These are phyloP conservation scores for Melipona quadrifasciata DNA, from an alignment of 1,140 invertebrate genomes.

Conservation along the genomic window DNA sequence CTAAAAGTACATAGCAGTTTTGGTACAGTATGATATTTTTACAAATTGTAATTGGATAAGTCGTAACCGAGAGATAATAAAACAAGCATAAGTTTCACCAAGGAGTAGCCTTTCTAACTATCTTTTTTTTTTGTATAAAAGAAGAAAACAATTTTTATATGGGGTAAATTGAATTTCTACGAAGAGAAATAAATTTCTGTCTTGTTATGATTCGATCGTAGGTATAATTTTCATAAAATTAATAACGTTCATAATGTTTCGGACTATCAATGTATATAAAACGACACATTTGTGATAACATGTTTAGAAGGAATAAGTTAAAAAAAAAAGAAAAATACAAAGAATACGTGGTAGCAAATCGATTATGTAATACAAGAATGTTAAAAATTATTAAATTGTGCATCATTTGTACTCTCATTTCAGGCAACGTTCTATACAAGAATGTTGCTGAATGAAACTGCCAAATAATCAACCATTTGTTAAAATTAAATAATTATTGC, in stretches of 20 bases:
- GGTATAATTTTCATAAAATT: background rate
- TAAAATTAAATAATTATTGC: too few species aligned
- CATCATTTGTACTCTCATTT: background rate
- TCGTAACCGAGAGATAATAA: constrained; percentile 73
- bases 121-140: background rate
- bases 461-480: background rate
- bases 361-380: background rate
- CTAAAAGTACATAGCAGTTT: constrained; percentile 74
- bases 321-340: background rate
- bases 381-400: background rate
- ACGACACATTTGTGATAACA: background rate
- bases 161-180: background rate
- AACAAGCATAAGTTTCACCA: constrained; percentile 62
- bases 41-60: constrained; percentile 78
- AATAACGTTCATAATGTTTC: background rate
- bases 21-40: constrained; percentile 80
- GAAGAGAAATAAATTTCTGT: background rate
- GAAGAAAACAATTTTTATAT: background rate
- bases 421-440: background rate
- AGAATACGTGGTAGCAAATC: background rate
- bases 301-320: too few species aligned
- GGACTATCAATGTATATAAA: constrained; percentile 4
- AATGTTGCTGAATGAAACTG: background rate
- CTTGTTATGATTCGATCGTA: background rate
- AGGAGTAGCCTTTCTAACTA: constrained; percentile 45